These are phyloP conservation scores for Machimus atricapillus DNA, from an alignment of 2,888 invertebrate species.

Conservation along the genomic window DNA sequence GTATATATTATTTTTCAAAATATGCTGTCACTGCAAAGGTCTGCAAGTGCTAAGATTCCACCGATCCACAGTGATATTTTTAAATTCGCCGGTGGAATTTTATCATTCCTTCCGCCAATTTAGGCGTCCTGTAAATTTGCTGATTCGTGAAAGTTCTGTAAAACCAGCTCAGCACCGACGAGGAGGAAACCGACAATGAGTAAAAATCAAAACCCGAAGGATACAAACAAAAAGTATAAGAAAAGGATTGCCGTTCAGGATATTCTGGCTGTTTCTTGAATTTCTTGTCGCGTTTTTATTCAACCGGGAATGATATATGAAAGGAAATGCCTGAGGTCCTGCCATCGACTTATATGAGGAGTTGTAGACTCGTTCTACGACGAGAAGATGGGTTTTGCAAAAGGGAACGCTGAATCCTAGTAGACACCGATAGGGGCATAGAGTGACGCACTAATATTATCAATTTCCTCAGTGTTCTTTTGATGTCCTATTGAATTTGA, in stretches of 20 bases:
- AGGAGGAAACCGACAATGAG: not conserved
- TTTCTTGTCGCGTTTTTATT: conserved; percentile 23
- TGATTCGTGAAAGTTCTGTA: not conserved
- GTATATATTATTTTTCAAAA: not conserved
- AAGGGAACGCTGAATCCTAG: not conserved
- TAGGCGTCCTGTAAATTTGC: not conserved
- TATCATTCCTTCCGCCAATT: not conserved
- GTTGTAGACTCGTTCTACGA: not conserved
- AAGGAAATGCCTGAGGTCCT: not conserved
- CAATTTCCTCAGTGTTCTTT: not conserved
- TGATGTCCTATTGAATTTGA: not conserved
- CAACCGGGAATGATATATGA: conserved; percentile 13
- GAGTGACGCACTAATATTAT: not conserved
- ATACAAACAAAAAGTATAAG: not conserved
- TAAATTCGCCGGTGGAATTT: not conserved
- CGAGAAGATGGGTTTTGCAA: not conserved
- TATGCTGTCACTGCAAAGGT: not conserved
- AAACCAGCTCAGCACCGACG: not conserved
- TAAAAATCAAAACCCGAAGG: not conserved
- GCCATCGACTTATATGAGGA: not conserved
- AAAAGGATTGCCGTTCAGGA: not conserved
- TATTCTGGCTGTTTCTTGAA: conserved; percentile 8
- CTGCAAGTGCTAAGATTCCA: not conserved
- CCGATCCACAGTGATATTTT: not conserved
- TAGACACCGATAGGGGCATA: not conserved